Evolutionary conservation across 1,140 invertebrate species (phyloP).

Genomic region (Drosophila lacertosa): DNA sequence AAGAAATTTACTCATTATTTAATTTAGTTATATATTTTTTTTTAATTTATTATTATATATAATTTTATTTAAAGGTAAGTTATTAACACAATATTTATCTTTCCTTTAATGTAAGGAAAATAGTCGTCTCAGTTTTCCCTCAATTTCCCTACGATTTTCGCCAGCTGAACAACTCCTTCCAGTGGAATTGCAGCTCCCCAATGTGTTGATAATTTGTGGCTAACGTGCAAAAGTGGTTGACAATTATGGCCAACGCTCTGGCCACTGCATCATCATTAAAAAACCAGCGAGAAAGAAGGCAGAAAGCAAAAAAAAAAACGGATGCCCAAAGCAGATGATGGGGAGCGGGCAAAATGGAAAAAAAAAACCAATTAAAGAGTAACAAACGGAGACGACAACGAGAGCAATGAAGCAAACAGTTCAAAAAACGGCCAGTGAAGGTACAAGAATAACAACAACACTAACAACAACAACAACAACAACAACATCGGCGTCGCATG

Average conservation of each 20-base stretch:
- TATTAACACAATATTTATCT: too few relatives aligned
- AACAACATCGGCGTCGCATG: slow-evolving; percentile 61
- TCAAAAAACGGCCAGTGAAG: slow-evolving; percentile 81
- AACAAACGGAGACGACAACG: slow-evolving; percentile 67
- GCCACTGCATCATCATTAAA: slow-evolving; percentile 64
- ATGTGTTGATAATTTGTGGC: slow-evolving; percentile 75
- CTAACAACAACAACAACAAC: slow-evolving; percentile 35
- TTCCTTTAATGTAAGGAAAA: too few relatives aligned
- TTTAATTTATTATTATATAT: too few relatives aligned
- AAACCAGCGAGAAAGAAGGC: too few relatives aligned
- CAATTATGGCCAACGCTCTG: slow-evolving; percentile 68
- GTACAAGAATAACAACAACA: slow-evolving; percentile 59
- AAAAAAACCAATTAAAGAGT: slow-evolving; percentile 80
- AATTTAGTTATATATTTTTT: too few relatives aligned
- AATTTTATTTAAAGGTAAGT: too few relatives aligned
- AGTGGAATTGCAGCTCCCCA: slow-evolving; percentile 25
- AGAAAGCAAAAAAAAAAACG: slow-evolving; percentile 51
- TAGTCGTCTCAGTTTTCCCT: not conserved
- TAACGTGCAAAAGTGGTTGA: slow-evolving; percentile 70
- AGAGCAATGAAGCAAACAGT: slow-evolving; percentile 79
- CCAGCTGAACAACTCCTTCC: not conserved
- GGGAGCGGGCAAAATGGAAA: slow-evolving; percentile 47
- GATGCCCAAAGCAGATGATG: slow-evolving; percentile 60
- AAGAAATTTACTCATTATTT: too few relatives aligned
- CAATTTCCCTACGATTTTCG: slow-evolving; percentile 14